Evolutionary conservation across 2,888 invertebrate species (phyloP), one percentile per base, ranked within the genome.

Genomic region (Bembecia ichneumoniformis): DNA sequence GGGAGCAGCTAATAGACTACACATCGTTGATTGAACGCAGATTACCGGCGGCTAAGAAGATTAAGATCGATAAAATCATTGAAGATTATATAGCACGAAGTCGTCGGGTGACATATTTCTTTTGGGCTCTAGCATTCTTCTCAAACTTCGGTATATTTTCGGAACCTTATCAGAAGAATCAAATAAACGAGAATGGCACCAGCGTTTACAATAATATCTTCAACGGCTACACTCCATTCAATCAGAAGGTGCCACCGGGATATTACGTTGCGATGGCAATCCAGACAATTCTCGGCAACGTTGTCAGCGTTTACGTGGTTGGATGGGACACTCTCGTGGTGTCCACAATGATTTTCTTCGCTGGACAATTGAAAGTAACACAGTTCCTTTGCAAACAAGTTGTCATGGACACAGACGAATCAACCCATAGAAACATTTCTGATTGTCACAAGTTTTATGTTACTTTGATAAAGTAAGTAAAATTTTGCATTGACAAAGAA

Each of bases 261-360:
- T 80, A 79, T 55, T 79, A 77, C 54, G 54, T 55, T 0, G 68
- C 70, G 1, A 74, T 80, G 74, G 40, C 52, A 0, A 63, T 76
- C 35, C 77, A 82, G 53, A 74, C 71, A 1, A 35, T 77, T 1
- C 51, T 76, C 5, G 79, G 77, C 9, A 50, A 71, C 16, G 56
- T 69, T 34, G 66, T 75, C n/a, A 75, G 72, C 46, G 57, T 63
- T 0, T 78, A 75, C 47, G 63, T 80, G 2, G 59, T 78, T 4
- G 62, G 63, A 11, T 82, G 80, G 81, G 81, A 82, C 48, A 72
- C 74, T 35, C 58, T 73, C 4, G 71, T 74, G 0, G 64, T 74
- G 0, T 60, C 77, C 0, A 65, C 74, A 3, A 77, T 82, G 79
- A 77, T 81, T 49, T 80, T 77, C 54, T 74, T 79, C 46, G 65